Conservation (phyloP, 2,888 invertebrate genomes). For the Stenodema calcarata region DNA sequence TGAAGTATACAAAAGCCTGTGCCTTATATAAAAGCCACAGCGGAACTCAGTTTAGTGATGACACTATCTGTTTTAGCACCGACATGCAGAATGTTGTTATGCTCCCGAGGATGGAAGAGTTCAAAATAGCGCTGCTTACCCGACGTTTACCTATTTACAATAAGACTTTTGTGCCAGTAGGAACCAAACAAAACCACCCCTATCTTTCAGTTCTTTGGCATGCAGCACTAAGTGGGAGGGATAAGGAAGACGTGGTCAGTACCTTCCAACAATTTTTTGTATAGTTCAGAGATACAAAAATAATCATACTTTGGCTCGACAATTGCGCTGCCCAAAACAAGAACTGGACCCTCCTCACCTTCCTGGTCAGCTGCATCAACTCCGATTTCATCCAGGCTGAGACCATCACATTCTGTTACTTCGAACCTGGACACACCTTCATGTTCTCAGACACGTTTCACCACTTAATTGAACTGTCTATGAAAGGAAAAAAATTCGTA, state of each 20-base stretch:
- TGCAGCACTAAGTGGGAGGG: slow-evolving; percentile 44
- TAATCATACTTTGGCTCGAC: neutral
- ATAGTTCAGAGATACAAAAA: neutral
- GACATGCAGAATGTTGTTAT: slow-evolving; percentile 25
- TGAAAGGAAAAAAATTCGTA: slow-evolving; percentile 22
- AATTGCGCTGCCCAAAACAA: slow-evolving; percentile 24
- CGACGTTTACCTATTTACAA: neutral
- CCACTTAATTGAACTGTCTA: slow-evolving; percentile 43
- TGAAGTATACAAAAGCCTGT: neutral
- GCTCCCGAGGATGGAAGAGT: neutral
- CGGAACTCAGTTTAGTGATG: neutral
- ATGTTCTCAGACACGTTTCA: slow-evolving; percentile 47
- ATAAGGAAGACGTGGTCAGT: slow-evolving; percentile 49
- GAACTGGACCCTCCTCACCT: slow-evolving; percentile 26
- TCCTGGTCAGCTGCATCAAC: slow-evolving; percentile 15
- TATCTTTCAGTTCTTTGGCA: slow-evolving; percentile 50
- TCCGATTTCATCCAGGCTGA: slow-evolving; percentile 7
- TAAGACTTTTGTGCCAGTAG: slow-evolving; percentile 21
- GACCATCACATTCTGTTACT: slow-evolving; percentile 41
- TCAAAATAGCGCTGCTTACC: neutral
- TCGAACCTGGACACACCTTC: slow-evolving; percentile 49
- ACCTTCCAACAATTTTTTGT: slow-evolving; percentile 4
- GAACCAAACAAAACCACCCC: neutral
- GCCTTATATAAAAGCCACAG: neutral
- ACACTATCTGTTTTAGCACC: neutral